phyloP scores from a whole-genome alignment of 2,113 vertebrate species.

The Poeciliopsis retropinna region DNA sequence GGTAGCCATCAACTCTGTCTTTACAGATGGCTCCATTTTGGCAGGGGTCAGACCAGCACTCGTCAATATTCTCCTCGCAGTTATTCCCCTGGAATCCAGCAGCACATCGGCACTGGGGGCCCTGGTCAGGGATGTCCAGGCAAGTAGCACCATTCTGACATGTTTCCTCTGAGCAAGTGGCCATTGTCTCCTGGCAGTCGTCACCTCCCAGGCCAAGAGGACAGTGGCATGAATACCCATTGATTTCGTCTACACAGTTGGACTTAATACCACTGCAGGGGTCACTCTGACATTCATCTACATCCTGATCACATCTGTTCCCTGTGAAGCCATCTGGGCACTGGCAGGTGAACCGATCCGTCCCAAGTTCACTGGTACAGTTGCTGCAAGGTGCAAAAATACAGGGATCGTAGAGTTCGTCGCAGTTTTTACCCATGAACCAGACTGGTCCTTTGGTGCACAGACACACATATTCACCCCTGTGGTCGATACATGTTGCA shows the following conservation, averaged over 20 bases:
- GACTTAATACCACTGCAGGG: slow-evolving; percentile 76
- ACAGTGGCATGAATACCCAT: slow-evolving; percentile 81
- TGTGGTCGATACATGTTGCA: slow-evolving; percentile 77
- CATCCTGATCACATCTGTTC: slow-evolving; percentile 60
- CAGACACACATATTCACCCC: slow-evolving; percentile 79
- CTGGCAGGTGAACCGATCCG: slow-evolving; percentile 71
- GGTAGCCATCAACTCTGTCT: slow-evolving; percentile 78
- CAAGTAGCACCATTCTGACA: slow-evolving; percentile 86
- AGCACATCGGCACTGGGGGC: slow-evolving; percentile 80
- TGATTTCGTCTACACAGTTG: slow-evolving; percentile 67
- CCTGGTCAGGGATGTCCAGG: slow-evolving; percentile 42
- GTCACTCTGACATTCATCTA: slow-evolving; percentile 76
- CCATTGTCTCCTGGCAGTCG: slow-evolving; percentile 67
- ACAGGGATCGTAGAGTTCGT: slow-evolving; percentile 81
- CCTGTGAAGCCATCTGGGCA: slow-evolving; percentile 77
- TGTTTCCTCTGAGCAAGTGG: slow-evolving; percentile 76
- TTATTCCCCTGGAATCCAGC: slow-evolving; percentile 78
- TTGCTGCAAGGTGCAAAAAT: slow-evolving; percentile 50
- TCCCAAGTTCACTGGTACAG: slow-evolving; percentile 72
- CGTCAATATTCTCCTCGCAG: slow-evolving; percentile 82
- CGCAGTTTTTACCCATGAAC: slow-evolving; percentile 81
- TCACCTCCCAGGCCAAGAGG: slow-evolving; percentile 68
- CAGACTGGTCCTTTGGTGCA: slow-evolving; percentile 74
- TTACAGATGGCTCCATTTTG: slow-evolving; percentile 92
- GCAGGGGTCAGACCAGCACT: slow-evolving; percentile 87